A percentile compares a stretch with the other conserved stretches of the same genome.
phyloP scores from a whole-genome alignment of 2,113 vertebrate species.

The Phyllopteryx taeniolatus region DNA sequence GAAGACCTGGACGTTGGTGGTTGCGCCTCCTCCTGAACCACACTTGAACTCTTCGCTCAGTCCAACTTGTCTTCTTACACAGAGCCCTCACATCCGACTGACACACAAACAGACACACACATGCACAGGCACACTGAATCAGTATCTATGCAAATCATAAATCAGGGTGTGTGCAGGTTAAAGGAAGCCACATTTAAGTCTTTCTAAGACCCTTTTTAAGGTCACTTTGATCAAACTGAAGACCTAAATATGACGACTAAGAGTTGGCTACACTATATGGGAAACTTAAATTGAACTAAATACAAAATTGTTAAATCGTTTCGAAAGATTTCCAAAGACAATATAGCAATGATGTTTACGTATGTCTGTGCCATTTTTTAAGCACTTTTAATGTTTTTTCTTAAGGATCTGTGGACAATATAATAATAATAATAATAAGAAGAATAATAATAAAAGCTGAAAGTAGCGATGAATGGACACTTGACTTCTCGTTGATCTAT shows the following conservation, averaged over 20 bases:
- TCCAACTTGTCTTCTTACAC: slow-evolving; percentile 64
- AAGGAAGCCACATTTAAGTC: not conserved
- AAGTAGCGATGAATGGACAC: no score
- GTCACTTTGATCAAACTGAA: not conserved
- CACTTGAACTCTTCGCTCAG: slow-evolving; percentile 50
- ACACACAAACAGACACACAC: not conserved
- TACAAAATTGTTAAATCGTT: no score
- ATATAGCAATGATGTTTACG: no score
- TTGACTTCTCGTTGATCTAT: no score
- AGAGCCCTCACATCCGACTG: slow-evolving; percentile 53
- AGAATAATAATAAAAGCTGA: no score
- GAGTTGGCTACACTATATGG: not conserved
- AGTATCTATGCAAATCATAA: not conserved
- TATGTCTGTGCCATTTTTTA: no score
- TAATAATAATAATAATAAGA: no score
- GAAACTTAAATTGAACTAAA: not conserved
- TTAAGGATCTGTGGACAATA: no score
- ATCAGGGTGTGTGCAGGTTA: not conserved
- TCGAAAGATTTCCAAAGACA: no score
- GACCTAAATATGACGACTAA: not conserved
- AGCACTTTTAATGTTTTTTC: no score
- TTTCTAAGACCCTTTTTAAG: not conserved
- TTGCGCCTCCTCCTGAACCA: slow-evolving; percentile 68
- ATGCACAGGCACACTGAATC: not conserved
- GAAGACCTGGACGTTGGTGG: slow-evolving; percentile 48